Conservation (phyloP, 2,113 vertebrate species). For the Hemichromis elongatus region DNA sequence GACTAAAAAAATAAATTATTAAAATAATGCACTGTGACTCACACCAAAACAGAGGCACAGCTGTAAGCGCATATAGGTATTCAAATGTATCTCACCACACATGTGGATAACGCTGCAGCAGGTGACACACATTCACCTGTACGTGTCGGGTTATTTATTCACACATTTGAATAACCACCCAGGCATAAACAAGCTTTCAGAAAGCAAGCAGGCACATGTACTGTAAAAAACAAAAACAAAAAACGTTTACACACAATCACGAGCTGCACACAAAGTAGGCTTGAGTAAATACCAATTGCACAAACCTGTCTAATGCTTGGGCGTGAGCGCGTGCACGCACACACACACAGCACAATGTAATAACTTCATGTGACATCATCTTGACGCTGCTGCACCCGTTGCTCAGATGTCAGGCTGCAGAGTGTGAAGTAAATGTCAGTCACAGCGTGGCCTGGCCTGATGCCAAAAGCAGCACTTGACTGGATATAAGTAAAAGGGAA, state of each 20-base stretch:
- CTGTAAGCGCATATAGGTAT: not conserved
- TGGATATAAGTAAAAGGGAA: not conserved
- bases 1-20: not conserved
- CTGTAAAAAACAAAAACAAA: too few species aligned
- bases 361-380: slow-evolving; percentile 46
- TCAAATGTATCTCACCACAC: not conserved
- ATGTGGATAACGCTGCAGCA: not conserved
- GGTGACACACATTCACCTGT: not conserved
- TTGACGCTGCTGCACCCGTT: not conserved
- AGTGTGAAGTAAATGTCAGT: slow-evolving; percentile 45
- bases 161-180: not conserved
- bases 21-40: slow-evolving; percentile 6
- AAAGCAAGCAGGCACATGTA: not conserved
- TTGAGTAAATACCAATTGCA: slow-evolving; percentile 30
- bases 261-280: slow-evolving; percentile 17
- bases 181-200: not conserved
- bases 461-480: slow-evolving; percentile 5
- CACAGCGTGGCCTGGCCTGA: not conserved
- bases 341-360: slow-evolving; percentile 11
- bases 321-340: slow-evolving; percentile 8
- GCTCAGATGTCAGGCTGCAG: slow-evolving; percentile 22
- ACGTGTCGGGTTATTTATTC: not conserved
- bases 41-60: not conserved
- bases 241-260: not conserved
- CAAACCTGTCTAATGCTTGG: slow-evolving; percentile 23